phyloP scores from a whole-genome alignment of 2,888 invertebrate genomes.

The Nomada ruficornis region DNA sequence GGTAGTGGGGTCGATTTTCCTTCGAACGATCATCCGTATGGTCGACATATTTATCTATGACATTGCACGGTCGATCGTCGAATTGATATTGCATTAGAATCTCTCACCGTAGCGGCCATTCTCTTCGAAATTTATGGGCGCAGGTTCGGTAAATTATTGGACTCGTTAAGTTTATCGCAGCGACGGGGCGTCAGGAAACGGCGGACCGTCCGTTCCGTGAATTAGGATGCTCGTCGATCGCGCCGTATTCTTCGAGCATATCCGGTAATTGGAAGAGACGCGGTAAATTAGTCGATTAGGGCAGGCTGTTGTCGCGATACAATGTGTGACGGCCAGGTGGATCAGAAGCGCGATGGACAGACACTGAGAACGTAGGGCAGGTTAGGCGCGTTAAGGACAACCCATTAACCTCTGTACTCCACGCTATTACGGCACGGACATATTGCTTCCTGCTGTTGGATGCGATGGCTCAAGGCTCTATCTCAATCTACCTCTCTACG shows the following conservation, averaged over 20 bases:
- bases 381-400: slow-evolving; percentile 74
- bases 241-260: slow-evolving; percentile 45
- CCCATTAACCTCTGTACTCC: slow-evolving; percentile 74
- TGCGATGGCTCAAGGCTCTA: slow-evolving; percentile 54
- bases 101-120: background rate
- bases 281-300: slow-evolving; percentile 58
- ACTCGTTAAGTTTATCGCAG: slow-evolving; percentile 35
- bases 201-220: background rate
- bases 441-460: slow-evolving; percentile 71
- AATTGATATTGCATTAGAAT: too few relatives aligned
- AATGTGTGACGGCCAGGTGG: slow-evolving; percentile 53
- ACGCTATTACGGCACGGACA: slow-evolving; percentile 72
- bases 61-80: background rate
- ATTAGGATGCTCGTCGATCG: slow-evolving; percentile 22
- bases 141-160: background rate
- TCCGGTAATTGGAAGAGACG: slow-evolving; percentile 57
- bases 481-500: slow-evolving; percentile 56
- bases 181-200: background rate
- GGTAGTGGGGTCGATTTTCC: background rate
- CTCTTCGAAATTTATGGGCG: slow-evolving; percentile 9
- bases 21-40: background rate
- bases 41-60: background rate
- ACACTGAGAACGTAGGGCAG: slow-evolving; percentile 60
- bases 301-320: slow-evolving; percentile 49
- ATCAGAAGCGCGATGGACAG: slow-evolving; percentile 36